Conservation (phyloP, 2,888 invertebrate genomes). For the Kryphioiulus occultus region DNA sequence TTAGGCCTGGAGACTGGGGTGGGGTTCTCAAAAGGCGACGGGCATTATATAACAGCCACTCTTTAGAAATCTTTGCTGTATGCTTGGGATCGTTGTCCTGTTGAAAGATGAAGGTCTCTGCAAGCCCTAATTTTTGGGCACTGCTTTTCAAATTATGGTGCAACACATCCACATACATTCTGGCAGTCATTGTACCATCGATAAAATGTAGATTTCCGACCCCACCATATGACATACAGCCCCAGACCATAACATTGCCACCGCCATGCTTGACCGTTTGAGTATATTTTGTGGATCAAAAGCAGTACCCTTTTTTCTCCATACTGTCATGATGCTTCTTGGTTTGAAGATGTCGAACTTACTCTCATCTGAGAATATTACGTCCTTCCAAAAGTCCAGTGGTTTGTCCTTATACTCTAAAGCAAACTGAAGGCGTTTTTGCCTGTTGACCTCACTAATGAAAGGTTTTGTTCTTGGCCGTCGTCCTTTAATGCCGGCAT, state of each 20-base stretch:
- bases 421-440: too few relatives aligned
- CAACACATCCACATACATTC: constrained; percentile 51
- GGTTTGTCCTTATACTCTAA: constrained; percentile 44
- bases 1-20: constrained; percentile 52
- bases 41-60: constrained; percentile 49
- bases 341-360: constrained; percentile 38
- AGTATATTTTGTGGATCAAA: constrained; percentile 37
- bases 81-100: constrained; percentile 53
- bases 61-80: background rate
- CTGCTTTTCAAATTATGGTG: constrained; percentile 49
- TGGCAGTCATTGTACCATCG: constrained; percentile 49
- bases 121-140: constrained; percentile 45
- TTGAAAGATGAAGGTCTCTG: constrained; percentile 29
- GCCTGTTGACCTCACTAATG: too few relatives aligned
- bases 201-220: constrained; percentile 52
- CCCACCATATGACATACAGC: constrained; percentile 51
- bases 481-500: too few relatives aligned
- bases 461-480: too few relatives aligned
- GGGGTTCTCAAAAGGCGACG: constrained; percentile 49
- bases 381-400: constrained; percentile 28
- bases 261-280: constrained; percentile 54
- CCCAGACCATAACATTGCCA: constrained; percentile 55
- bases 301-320: constrained; percentile 28
- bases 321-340: background rate
- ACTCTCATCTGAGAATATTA: constrained; percentile 44